Percentiles rank a stretch among this genome's conserved stretches.
Conservation (phyloP, 2,113 vertebrate genomes). For the Phasianus colchicus region DNA sequence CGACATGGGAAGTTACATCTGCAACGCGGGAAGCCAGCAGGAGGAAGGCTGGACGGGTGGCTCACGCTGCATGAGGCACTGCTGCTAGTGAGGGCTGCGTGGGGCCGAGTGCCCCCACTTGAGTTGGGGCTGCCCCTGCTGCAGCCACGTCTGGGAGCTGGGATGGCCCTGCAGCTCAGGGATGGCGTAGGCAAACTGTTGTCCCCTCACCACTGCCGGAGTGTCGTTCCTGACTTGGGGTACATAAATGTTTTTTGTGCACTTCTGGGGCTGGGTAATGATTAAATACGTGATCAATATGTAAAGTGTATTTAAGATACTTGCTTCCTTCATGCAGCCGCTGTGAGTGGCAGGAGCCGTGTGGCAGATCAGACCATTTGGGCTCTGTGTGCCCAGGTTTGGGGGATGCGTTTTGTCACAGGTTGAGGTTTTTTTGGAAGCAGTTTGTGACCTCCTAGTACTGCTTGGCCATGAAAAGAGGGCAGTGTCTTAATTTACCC, state of each 20-base stretch:
- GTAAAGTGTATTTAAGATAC: not conserved
- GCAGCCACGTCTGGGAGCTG: not conserved
- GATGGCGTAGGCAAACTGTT: not conserved
- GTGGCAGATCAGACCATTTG: not conserved
- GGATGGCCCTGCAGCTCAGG: not conserved
- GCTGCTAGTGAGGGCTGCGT: fast-evolving
- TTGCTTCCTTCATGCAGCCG: not conserved
- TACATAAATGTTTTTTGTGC: not conserved
- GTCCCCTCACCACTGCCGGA: not conserved
- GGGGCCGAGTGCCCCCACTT: fast-evolving
- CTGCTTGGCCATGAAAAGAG: not conserved
- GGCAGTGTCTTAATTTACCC: not conserved
- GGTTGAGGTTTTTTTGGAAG: not conserved
- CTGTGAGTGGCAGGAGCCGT: not conserved
- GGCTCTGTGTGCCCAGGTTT: not conserved
- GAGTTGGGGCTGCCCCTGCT: not conserved
- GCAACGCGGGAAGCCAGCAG: fast-evolving
- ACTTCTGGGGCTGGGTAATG: not conserved
- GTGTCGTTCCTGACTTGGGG: not conserved
- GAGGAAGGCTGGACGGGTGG: not conserved
- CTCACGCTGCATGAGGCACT: fast-evolving
- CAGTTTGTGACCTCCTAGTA: not conserved
- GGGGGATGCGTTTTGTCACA: not conserved
- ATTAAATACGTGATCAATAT: not conserved
- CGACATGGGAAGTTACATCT: not conserved